phyloP scores from a whole-genome alignment of 1,140 invertebrate species.

The Vanessa tameamea region DNA sequence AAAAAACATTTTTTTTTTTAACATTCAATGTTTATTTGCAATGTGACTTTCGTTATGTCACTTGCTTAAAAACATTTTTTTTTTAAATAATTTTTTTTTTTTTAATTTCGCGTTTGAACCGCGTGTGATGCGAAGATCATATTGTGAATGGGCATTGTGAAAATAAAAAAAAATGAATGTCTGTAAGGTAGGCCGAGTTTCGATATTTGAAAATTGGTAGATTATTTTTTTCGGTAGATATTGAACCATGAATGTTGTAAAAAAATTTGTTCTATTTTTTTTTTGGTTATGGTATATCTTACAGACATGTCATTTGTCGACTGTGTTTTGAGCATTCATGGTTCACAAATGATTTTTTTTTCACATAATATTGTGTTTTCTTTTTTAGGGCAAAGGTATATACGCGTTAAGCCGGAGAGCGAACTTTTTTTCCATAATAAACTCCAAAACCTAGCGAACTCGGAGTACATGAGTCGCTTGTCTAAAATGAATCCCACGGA shows the following conservation, averaged over 20 bases:
- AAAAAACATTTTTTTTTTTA: conserved; percentile 35
- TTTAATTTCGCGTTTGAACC: conserved; percentile 34
- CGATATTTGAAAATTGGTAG: conserved; percentile 37
- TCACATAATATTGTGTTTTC: conserved; percentile 26
- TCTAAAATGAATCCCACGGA: conserved; percentile 67
- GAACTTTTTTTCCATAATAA: conserved; percentile 71
- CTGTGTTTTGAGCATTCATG: conserved; percentile 67
- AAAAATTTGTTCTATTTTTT: conserved; percentile 41
- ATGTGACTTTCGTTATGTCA: conserved; percentile 69
- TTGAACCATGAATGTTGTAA: conserved; percentile 74
- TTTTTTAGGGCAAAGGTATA: conserved; percentile 56
- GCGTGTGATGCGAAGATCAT: conserved; percentile 65
- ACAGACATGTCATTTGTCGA: conserved; percentile 75
- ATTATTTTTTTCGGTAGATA: conserved; percentile 42
- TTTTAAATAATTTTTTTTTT: conserved; percentile 41
- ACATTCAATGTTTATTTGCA: conserved; percentile 73
- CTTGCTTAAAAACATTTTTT: conserved; percentile 46
- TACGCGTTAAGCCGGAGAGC: conserved; percentile 72
- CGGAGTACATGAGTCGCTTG: conserved; percentile 63
- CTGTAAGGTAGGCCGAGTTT: conserved; percentile 79
- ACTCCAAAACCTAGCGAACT: conserved; percentile 61
- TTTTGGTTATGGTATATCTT: conserved; percentile 61
- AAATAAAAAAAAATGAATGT: conserved; percentile 59
- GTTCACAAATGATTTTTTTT: conserved; percentile 52
- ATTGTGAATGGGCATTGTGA: conserved; percentile 75